These are phyloP conservation scores for Melozone crissalis DNA, from an alignment of 2,113 vertebrate species.

Conservation along the genomic window DNA sequence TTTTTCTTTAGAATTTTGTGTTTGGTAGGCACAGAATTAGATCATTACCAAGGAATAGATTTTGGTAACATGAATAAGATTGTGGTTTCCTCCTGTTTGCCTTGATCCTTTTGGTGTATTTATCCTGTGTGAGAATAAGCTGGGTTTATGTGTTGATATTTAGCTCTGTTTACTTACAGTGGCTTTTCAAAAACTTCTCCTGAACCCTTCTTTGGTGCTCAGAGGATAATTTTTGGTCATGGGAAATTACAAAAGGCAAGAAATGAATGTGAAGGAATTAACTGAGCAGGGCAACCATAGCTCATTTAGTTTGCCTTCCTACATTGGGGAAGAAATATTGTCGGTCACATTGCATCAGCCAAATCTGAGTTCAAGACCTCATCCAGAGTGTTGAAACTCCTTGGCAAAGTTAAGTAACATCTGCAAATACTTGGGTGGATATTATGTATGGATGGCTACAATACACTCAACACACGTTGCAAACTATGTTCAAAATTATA, in stretches of 20 bases:
- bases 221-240: not conserved
- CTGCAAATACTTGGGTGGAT: constrained; percentile 15
- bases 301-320: not conserved
- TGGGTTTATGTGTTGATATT: not conserved
- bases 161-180: not conserved
- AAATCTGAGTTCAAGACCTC: constrained; percentile 50
- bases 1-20: not conserved
- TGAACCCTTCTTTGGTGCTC: not conserved
- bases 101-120: not conserved
- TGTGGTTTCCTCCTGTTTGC: not conserved
- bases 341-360: not conserved
- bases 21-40: not conserved
- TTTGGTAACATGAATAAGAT: not conserved
- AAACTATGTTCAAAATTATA: not conserved
- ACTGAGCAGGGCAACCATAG: not conserved
- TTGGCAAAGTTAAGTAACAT: constrained; percentile 46
- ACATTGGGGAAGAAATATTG: not conserved
- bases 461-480: not conserved
- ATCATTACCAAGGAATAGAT: not conserved
- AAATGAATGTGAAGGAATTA: not conserved
- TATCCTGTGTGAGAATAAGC: not conserved
- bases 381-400: constrained; percentile 20
- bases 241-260: not conserved
- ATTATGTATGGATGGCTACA: not conserved
- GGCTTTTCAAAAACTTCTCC: not conserved